Percentiles rank a stretch among this genome's conserved stretches.
phyloP scores from a whole-genome alignment of 2,797 vertebrate species.

The Spondyliosoma cantharus region DNA sequence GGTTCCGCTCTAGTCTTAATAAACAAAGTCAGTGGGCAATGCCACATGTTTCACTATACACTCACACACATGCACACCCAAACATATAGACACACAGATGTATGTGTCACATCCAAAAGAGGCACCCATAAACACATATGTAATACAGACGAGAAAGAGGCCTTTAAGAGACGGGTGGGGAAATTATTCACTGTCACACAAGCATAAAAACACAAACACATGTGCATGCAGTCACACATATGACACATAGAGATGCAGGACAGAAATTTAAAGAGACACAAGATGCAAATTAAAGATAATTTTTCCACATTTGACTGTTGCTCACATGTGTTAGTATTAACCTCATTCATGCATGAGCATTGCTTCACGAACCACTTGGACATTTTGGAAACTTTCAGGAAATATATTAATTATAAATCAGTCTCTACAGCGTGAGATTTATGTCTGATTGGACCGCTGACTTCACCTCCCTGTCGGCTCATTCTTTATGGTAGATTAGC shows the following conservation, averaged over 20 bases:
- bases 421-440: constrained; percentile 16
- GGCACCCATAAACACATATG: constrained; percentile 68
- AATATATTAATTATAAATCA: constrained; percentile 14
- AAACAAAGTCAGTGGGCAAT: constrained; percentile 48
- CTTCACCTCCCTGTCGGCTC: constrained; percentile 36
- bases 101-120: constrained; percentile 24
- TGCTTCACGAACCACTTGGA: not conserved
- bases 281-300: constrained; percentile 23
- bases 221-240: constrained; percentile 14
- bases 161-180: constrained; percentile 19
- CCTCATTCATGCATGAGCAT: not conserved
- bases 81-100: constrained; percentile 48
- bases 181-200: constrained; percentile 37
- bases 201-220: constrained; percentile 36
- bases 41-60: constrained; percentile 49
- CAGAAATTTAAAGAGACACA: constrained; percentile 13
- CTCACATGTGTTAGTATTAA: constrained; percentile 1
- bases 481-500: constrained; percentile 60
- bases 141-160: constrained; percentile 60
- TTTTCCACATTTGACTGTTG: constrained; percentile 25
- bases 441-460: constrained; percentile 9
- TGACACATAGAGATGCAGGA: not conserved
- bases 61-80: constrained; percentile 28
- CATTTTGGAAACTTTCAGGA: not conserved
- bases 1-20: constrained; percentile 16